A percentile compares a stretch with the other conserved stretches of the same genome.
phyloP scores from a whole-genome alignment of 2,888 invertebrate species.

The Microdon myrmicae region DNA sequence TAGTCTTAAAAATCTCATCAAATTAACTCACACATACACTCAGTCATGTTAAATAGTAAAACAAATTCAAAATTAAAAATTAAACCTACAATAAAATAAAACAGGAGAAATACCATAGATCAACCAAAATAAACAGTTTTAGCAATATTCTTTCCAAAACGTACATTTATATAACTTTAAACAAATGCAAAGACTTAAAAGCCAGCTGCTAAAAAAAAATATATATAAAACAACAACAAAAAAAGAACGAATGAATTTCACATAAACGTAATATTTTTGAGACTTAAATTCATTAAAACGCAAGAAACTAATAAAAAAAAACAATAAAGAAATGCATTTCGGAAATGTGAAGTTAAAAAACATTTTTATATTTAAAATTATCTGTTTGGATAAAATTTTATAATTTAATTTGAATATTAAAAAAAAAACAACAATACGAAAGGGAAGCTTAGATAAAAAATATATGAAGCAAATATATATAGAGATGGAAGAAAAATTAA shows the following conservation, averaged over 20 bases:
- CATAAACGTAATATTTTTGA: conserved; percentile 24
- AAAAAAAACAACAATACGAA: conserved; percentile 3
- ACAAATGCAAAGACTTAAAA: conserved; percentile 15
- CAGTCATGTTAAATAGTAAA: too few relatives aligned
- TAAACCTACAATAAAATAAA: conserved; percentile 18
- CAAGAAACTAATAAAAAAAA: conserved; percentile 18
- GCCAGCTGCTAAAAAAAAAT: conserved; percentile 30
- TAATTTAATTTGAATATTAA: conserved; percentile 33
- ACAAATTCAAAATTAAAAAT: too few relatives aligned
- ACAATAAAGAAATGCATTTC: conserved; percentile 27
- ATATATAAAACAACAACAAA: conserved; percentile 16
- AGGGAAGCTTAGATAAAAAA: conserved; percentile 7
- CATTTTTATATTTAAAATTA: too few relatives aligned
- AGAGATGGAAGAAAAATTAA: conserved; percentile 8
- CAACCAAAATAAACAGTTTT: conserved; percentile 49
- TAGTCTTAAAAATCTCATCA: conserved; percentile 51
- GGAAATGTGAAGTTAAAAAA: conserved; percentile 10
- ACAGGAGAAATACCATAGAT: conserved; percentile 38
- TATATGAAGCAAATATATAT: conserved; percentile 37
- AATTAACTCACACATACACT: conserved; percentile 48
- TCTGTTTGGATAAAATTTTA: too few relatives aligned
- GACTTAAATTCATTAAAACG: conserved; percentile 32
- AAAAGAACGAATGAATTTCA: conserved; percentile 9
- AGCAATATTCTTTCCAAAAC: conserved; percentile 47
- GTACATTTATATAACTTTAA: conserved; percentile 33